Conservation (phyloP, 2,113 vertebrate species). For the Callopanchax toddi region DNA sequence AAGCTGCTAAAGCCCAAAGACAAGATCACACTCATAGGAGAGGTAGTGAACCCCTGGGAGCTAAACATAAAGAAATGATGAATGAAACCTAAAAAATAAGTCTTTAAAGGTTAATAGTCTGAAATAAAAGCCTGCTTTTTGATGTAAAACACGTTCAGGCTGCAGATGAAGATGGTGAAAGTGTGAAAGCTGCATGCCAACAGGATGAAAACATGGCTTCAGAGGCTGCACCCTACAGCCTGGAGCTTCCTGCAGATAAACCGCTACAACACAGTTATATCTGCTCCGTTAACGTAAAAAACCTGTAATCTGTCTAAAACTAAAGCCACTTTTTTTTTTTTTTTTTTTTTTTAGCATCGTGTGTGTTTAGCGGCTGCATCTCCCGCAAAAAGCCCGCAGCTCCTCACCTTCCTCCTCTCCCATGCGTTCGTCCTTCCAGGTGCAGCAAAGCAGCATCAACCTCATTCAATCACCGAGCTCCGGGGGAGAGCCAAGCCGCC, state of each 20-base stretch:
- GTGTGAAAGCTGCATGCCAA: constrained; percentile 28
- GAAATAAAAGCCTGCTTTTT: too few species aligned
- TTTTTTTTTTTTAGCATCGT: too few species aligned
- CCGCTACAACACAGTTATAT: neutral
- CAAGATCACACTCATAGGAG: too few species aligned
- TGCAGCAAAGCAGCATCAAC: constrained; percentile 96
- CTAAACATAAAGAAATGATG: too few species aligned
- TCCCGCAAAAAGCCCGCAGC: constrained; percentile 1
- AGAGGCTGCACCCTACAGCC: constrained; percentile 23
- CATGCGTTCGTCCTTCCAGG: constrained; percentile 96
- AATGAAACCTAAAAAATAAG: too few species aligned
- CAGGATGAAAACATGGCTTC: constrained; percentile 47
- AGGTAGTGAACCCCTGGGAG: too few species aligned
- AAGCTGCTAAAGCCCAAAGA: too few species aligned
- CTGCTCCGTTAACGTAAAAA: neutral
- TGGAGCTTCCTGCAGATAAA: constrained; percentile 16
- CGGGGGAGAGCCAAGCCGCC: constrained; percentile 57
- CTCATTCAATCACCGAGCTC: constrained; percentile 85
- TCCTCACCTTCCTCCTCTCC: constrained; percentile 93
- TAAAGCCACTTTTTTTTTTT: too few species aligned
- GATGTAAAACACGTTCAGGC: too few species aligned
- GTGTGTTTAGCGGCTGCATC: neutral
- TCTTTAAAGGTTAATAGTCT: too few species aligned
- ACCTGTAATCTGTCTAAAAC: too few species aligned
- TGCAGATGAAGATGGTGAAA: constrained; percentile 1